Evolutionary conservation across 2,888 invertebrate species (phyloP).

Genomic region (Chrysolina americana): DNA sequence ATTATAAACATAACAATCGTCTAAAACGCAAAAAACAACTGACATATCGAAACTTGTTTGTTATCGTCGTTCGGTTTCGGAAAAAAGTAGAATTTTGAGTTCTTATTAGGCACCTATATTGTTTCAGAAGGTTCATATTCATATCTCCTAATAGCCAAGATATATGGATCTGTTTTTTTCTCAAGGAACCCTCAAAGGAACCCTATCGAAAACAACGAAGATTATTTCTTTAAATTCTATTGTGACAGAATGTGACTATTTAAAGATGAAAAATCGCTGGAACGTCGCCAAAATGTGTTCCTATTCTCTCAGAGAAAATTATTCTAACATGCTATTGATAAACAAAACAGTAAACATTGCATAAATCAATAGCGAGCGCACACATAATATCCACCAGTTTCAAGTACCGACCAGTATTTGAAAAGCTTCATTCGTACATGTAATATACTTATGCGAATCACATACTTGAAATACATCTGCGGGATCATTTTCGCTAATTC

Average conservation of each 20-base stretch:
- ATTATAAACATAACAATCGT: no score
- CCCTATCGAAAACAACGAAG: no score
- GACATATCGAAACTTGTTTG: no score
- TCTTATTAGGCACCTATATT: no score
- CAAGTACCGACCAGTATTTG: background rate
- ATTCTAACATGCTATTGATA: slow-evolving; percentile 29
- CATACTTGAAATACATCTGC: slow-evolving; percentile 29
- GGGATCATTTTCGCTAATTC: slow-evolving; percentile 31
- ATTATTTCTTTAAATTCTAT: no score
- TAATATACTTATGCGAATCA: background rate
- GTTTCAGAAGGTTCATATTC: no score
- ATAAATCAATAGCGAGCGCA: slow-evolving; percentile 36
- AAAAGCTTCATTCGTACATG: background rate
- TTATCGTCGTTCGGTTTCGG: no score
- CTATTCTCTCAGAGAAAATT: background rate
- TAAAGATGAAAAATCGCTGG: slow-evolving; percentile 22
- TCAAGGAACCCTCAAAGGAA: no score
- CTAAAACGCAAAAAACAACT: no score
- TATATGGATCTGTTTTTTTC: no score
- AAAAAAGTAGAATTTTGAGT: no score
- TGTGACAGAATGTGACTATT: background rate
- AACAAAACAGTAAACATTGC: slow-evolving; percentile 35
- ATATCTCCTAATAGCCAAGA: no score
- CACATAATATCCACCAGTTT: slow-evolving; percentile 25
- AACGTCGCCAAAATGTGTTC: slow-evolving; percentile 14